phyloP scores from a whole-genome alignment of 2,797 vertebrate genomes.

The Platyrinchus mystaceus region DNA sequence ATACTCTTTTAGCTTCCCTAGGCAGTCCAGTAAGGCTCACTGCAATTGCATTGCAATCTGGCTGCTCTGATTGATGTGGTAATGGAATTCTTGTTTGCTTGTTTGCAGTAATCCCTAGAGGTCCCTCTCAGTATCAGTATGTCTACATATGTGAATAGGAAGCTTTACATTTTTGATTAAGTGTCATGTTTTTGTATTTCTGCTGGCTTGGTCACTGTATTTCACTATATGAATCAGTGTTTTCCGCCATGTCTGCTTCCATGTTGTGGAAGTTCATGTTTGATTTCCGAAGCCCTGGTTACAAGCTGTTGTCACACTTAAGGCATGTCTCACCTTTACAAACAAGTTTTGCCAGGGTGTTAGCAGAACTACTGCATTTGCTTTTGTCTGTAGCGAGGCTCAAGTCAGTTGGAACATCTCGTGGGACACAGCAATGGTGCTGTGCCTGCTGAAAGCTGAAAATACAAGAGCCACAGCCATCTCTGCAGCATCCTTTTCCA shows the following conservation, averaged over 20 bases:
- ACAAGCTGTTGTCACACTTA: not conserved
- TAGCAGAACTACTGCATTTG: not conserved
- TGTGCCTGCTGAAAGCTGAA: not conserved
- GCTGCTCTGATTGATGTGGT: not conserved
- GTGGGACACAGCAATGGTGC: not conserved
- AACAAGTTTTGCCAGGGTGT: not conserved
- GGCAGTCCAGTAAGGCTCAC: not conserved
- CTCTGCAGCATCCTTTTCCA: not conserved
- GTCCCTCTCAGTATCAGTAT: not conserved
- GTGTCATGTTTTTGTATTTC: not conserved
- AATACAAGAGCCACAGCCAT: not conserved
- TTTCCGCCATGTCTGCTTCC: not conserved
- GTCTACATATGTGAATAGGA: not conserved
- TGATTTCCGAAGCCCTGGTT: not conserved
- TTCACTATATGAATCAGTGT: not conserved
- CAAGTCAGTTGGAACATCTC: not conserved
- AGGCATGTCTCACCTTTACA: not conserved
- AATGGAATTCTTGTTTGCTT: conserved; percentile 20
- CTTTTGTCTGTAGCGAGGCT: not conserved
- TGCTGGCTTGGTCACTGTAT: not conserved
- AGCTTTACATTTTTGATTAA: not conserved
- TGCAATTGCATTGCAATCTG: not conserved
- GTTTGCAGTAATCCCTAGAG: not conserved
- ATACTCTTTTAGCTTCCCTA: not conserved
- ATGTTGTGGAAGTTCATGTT: not conserved